phyloP scores from a whole-genome alignment of 2,888 invertebrate genomes.

The Quadroppia sp. region DNA sequence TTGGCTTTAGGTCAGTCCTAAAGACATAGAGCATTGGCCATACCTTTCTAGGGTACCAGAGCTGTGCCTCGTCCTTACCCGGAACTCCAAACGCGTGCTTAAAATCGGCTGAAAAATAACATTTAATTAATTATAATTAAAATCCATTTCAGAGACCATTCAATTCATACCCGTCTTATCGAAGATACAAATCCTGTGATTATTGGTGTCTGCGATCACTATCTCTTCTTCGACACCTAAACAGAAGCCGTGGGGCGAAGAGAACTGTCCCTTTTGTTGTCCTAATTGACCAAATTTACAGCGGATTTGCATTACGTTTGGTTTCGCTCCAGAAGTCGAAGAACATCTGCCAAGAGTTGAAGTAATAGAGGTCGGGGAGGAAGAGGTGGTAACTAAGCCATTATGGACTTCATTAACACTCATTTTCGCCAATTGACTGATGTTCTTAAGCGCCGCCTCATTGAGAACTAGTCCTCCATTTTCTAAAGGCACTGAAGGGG shows the following conservation, averaged over 20 bases:
- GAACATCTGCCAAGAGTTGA: conserved; percentile 53
- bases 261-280: conserved; percentile 87
- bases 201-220: conserved; percentile 92
- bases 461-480: conserved; percentile 48
- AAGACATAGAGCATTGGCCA: too few relatives aligned
- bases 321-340: conserved; percentile 34
- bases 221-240: conserved; percentile 91
- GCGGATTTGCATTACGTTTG: conserved; percentile 55
- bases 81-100: conserved; percentile 92
- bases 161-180: conserved; percentile 70
- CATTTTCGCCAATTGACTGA: conserved; percentile 75
- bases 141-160: background rate
- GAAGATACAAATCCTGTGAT: conserved; percentile 87
- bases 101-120: conserved; percentile 59
- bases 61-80: conserved; percentile 90
- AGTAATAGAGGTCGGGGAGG: conserved; percentile 51
- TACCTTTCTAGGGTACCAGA: conserved; percentile 96
- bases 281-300: conserved; percentile 93
- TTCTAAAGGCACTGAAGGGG: conserved; percentile 49
- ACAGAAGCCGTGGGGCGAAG: conserved; percentile 95
- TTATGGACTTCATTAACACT: conserved; percentile 56
- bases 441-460: conserved; percentile 66
- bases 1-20: too few relatives aligned
- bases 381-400: conserved; percentile 40
- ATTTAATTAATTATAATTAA: background rate